These are phyloP conservation scores for Pachliopta kotzebuea DNA, from an alignment of 2,888 invertebrate species.

Conservation along the genomic window DNA sequence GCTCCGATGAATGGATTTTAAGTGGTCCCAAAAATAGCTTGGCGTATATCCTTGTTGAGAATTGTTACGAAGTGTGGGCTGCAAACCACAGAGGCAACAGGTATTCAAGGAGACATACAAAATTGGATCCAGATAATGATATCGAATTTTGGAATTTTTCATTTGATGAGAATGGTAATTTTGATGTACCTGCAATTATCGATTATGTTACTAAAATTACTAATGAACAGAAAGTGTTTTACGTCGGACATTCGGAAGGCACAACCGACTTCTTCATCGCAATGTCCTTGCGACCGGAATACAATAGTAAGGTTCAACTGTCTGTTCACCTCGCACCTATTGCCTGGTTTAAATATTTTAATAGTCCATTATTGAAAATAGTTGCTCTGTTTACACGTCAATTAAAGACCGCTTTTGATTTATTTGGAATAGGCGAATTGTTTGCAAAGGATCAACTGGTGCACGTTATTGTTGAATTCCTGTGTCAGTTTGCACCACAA, in stretches of 20 bases:
- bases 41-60: conserved; percentile 57
- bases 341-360: conserved; percentile 73
- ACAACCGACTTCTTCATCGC: conserved; percentile 79
- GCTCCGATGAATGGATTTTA: conserved; percentile 46
- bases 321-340: conserved; percentile 79
- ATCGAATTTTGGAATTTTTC: conserved; percentile 75
- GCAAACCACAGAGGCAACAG: conserved; percentile 79
- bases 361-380: conserved; percentile 45
- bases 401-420: conserved; percentile 47
- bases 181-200: conserved; percentile 84
- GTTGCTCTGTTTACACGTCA: conserved; percentile 38
- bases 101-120: conserved; percentile 77
- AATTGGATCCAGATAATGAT: conserved; percentile 52
- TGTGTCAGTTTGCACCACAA: conserved; percentile 62
- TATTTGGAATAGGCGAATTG: conserved; percentile 82
- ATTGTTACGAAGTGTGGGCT: conserved; percentile 72
- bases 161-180: conserved; percentile 84
- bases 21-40: conserved; percentile 55
- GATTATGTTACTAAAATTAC: conserved; percentile 57
- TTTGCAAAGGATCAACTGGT: conserved; percentile 75
- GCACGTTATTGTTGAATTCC: conserved; percentile 57
- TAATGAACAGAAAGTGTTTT: conserved; percentile 73
- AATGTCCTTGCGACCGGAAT: conserved; percentile 71
- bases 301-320: conserved; percentile 76
- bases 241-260: conserved; percentile 85